A percentile compares a stretch with the other conserved stretches of the same genome.
phyloP scores from a whole-genome alignment of 2,113 vertebrate genomes.

The Spizaetus ornatus region DNA sequence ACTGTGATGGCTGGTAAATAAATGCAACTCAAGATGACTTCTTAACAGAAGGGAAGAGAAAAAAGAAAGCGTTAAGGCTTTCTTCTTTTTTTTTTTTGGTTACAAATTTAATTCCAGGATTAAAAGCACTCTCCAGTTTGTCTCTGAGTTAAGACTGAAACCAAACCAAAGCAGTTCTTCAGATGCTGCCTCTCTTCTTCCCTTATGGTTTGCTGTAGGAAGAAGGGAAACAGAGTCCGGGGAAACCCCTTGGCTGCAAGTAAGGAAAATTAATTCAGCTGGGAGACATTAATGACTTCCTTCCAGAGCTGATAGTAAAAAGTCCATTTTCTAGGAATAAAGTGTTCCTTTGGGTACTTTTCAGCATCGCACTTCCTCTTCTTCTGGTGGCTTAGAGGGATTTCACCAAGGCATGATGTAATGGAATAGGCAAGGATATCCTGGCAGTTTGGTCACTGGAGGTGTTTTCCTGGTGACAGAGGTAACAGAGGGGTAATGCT shows the following conservation, averaged over 20 bases:
- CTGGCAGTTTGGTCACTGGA: background rate
- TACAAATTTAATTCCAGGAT: background rate
- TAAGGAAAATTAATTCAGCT: background rate
- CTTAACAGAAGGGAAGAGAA: background rate
- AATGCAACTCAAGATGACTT: background rate
- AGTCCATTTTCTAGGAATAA: background rate
- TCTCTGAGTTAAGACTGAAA: background rate
- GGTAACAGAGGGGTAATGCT: background rate
- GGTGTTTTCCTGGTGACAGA: background rate
- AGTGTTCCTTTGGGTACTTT: background rate
- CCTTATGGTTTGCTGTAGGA: background rate
- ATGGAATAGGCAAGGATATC: background rate
- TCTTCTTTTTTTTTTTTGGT: too few species aligned
- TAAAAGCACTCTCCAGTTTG: background rate
- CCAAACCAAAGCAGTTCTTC: background rate
- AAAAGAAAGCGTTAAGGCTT: background rate
- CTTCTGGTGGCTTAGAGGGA: background rate
- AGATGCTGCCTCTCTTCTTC: background rate
- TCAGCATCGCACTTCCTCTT: rapidly evolving
- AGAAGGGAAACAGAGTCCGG: background rate
- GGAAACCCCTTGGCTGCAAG: background rate
- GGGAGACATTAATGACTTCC: background rate
- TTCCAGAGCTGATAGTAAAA: background rate
- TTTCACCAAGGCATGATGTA: rapidly evolving
- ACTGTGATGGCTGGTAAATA: background rate